These are phyloP conservation scores for Protobothrops flavoviridis DNA, from an alignment of 2,113 vertebrate species.

Conservation along the genomic window DNA sequence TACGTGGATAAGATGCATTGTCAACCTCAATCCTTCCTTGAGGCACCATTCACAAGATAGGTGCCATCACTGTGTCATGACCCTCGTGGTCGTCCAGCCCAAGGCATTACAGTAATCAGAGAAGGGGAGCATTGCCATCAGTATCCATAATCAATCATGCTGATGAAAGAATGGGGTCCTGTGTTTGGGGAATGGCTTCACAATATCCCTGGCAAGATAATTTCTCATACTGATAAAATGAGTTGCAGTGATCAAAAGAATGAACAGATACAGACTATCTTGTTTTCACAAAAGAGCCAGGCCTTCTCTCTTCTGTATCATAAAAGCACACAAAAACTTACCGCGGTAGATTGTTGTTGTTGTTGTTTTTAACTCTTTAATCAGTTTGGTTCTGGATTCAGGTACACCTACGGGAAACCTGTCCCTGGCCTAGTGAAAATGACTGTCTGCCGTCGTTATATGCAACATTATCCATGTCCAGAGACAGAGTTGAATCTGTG, in stretches of 20 bases:
- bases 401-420: constrained; percentile 4
- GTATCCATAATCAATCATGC: not conserved
- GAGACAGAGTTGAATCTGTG: not conserved
- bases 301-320: not conserved
- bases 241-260: not conserved
- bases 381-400: not conserved
- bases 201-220: not conserved
- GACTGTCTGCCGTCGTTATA: not conserved
- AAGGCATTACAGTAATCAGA: not conserved
- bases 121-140: not conserved
- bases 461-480: not conserved
- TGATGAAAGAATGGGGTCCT: not conserved
- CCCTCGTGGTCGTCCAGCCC: not conserved
- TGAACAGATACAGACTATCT: not conserved
- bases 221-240: not conserved
- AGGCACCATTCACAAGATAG: not conserved
- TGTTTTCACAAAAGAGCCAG: not conserved
- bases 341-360: not conserved
- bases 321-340: not conserved
- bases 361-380: not conserved
- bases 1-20: not conserved
- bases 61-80: not conserved
- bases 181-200: not conserved
- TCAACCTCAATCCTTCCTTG: not conserved
- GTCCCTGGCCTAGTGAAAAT: not conserved